phyloP scores from a whole-genome alignment of 2,888 invertebrate genomes.

The Chrysolina oricalcia region DNA sequence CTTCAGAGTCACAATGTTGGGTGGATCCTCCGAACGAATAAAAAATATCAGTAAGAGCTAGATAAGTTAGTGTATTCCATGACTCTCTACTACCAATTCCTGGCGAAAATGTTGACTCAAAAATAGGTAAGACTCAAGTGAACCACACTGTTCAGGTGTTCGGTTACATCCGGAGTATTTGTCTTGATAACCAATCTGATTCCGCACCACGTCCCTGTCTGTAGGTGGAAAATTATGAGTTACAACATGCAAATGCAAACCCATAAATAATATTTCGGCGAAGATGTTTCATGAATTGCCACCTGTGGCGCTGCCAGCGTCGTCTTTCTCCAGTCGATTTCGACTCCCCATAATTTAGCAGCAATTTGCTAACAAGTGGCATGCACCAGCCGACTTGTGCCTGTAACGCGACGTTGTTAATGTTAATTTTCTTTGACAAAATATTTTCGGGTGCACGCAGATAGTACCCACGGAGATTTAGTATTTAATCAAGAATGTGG shows the following conservation, averaged over 20 bases:
- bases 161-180: background rate
- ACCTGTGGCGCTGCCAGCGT: conserved; percentile 34
- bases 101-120: too few relatives aligned
- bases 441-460: background rate
- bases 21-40: too few relatives aligned
- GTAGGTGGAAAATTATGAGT: conserved; percentile 31
- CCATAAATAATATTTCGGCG: conserved; percentile 30
- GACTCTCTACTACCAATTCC: too few relatives aligned
- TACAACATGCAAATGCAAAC: conserved; percentile 18
- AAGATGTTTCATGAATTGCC: conserved; percentile 29
- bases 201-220: background rate
- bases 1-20: too few relatives aligned
- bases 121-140: background rate
- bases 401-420: background rate
- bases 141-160: too few relatives aligned
- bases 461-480: background rate
- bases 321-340: conserved; percentile 21
- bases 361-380: conserved; percentile 23
- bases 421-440: background rate
- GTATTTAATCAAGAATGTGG: background rate
- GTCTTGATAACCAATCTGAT: background rate
- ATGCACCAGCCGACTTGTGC: conserved; percentile 14
- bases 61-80: too few relatives aligned
- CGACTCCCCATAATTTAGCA: conserved; percentile 24
- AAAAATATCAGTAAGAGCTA: too few relatives aligned